phyloP scores from a whole-genome alignment of 1,140 invertebrate genomes.

The Babylonia areolata region DNA sequence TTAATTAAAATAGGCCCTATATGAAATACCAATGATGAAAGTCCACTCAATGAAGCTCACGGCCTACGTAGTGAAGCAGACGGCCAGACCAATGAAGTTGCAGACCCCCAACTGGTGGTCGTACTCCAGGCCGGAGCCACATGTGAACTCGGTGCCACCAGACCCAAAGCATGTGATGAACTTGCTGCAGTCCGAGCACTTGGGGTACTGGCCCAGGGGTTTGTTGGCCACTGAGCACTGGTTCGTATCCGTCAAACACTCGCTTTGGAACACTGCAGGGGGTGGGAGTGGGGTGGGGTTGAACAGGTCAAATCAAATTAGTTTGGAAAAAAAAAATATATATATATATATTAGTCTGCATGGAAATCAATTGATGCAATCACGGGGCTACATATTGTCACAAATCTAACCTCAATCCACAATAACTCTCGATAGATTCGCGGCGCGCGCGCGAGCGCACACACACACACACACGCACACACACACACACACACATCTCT shows the following conservation, averaged over 20 bases:
- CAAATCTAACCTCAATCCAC: no score
- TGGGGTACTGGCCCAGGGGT: background rate
- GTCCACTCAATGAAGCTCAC: no score
- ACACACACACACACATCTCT: background rate
- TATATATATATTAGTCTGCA: no score
- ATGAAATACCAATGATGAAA: no score
- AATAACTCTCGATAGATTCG: no score
- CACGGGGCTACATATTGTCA: no score
- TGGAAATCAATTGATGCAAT: no score
- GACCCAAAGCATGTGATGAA: background rate
- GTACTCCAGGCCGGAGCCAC: background rate
- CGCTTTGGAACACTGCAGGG: background rate
- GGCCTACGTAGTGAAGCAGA: background rate
- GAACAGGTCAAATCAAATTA: background rate
- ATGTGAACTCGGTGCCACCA: background rate
- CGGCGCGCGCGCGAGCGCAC: no score
- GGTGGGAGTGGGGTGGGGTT: background rate
- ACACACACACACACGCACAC: slow-evolving; percentile 17
- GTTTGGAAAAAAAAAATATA: background rate
- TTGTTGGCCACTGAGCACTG: background rate
- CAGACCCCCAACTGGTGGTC: slow-evolving; percentile 9
- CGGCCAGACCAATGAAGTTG: background rate
- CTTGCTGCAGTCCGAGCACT: background rate
- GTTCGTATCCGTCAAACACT: background rate
- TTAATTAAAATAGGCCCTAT: no score